phyloP scores from a whole-genome alignment of 2,113 vertebrate genomes.

The Bettongia penicillata region DNA sequence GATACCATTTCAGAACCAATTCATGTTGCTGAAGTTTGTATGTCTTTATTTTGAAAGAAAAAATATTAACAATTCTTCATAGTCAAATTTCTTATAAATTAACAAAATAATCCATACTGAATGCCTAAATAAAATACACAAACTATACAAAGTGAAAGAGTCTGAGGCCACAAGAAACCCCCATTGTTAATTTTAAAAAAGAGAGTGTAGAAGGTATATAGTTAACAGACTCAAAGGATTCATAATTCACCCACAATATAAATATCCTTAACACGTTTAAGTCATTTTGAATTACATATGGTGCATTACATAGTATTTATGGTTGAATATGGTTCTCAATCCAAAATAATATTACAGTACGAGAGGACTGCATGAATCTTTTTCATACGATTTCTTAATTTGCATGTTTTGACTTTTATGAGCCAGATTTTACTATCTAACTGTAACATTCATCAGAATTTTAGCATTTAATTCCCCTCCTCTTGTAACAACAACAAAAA shows the following conservation, averaged over 20 bases:
- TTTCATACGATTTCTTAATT: not conserved
- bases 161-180: not conserved
- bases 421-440: not conserved
- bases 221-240: not conserved
- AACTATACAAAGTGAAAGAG: not conserved
- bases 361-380: not conserved
- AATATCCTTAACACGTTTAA: not conserved
- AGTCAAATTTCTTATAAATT: not conserved
- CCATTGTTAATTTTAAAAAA: slow-evolving; percentile 2
- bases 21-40: slow-evolving; percentile 5
- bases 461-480: not conserved
- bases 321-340: not conserved
- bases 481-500: not conserved
- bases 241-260: not conserved
- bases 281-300: slow-evolving; percentile 12
- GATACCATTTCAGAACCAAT: not conserved
- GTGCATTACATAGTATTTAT: not conserved
- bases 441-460: not conserved
- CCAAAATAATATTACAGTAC: slow-evolving; percentile 36
- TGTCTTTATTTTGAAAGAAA: not conserved
- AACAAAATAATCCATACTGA: not conserved
- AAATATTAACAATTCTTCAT: not conserved
- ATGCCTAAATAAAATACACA: not conserved
- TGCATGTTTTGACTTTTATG: slow-evolving; percentile 14
- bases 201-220: not conserved